Evolutionary conservation across 1,140 invertebrate genomes (phyloP), one percentile per base, ranked within the genome.

Genomic region (Nixonia krombeini): DNA sequence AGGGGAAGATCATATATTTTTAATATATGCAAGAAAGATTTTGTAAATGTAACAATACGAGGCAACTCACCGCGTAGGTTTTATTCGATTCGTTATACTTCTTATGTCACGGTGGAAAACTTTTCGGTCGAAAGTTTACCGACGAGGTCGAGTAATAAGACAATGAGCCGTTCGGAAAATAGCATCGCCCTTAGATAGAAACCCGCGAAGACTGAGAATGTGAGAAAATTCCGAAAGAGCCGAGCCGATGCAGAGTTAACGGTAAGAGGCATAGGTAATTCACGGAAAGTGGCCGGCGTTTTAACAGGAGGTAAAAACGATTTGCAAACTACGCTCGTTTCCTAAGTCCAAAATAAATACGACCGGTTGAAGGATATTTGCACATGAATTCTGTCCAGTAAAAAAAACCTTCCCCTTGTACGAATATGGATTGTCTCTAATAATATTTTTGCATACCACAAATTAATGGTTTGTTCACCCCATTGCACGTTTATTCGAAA

Each of bases 121-220:
- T 74, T 74, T 76, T 73, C 57, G 64, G 57, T 73, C 70, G 72
- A 76, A 76, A 76, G 72, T 74, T 66, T 65, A 52, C 45, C 49
- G 33, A 2, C 29, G 57, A 64, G 64, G 64, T 28, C 38, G 57
- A 49, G 42, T 49, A n/a, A n/a, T n/a, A 51, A 72, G 71, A 76
- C 63, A 72, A 79, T 75, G 53, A 66, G 41, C 45, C 58, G 52
- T 35, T 51, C 62, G 74, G 73, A 75, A 80, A 79, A 76, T 67
- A 67, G 55, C 62, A 61, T 58, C 28, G 49, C 61, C 49, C 58
- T 50, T 64, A 42, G 45, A 29, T 64, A 42, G 45, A 29, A 49
- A 12, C 35, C 33, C 49, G 29, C 42, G 52, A 26, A 49, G 53
- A 35, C 25, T 18, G 13, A 42, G 61, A 58, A 47, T 67, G 72